A percentile compares a stretch with the other conserved stretches of the same genome.
These are phyloP conservation scores for Megatriorchis doriae DNA, from an alignment of 2,113 vertebrate genomes.

Conservation along the genomic window DNA sequence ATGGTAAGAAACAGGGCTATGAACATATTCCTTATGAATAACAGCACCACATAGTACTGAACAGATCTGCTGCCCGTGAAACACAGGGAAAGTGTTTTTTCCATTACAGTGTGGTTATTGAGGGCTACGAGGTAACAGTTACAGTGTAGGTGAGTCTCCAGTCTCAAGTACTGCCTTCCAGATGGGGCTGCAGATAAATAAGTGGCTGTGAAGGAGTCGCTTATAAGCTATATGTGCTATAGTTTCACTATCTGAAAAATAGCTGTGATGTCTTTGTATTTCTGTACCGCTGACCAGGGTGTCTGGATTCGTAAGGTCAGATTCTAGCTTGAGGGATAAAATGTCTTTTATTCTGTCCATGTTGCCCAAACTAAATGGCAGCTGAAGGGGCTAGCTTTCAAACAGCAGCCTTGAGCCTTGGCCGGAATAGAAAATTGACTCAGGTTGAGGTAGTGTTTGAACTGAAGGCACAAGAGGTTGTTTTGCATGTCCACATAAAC, in stretches of 20 bases:
- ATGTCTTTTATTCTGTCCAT: background rate
- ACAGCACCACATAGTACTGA: accelerated
- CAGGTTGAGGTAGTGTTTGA: background rate
- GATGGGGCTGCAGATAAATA: background rate
- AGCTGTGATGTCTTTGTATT: background rate
- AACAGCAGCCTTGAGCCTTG: background rate
- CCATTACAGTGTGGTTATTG: background rate
- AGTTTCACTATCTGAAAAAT: background rate
- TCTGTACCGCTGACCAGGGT: background rate
- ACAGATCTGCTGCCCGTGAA: background rate
- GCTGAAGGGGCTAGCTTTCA: background rate
- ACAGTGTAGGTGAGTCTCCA: background rate
- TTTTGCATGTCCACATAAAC: background rate
- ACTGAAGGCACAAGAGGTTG: background rate
- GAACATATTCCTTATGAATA: background rate
- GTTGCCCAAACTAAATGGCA: background rate
- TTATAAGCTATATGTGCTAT: background rate
- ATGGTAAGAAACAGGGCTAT: background rate
- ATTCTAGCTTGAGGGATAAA: background rate
- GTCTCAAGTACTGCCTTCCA: background rate
- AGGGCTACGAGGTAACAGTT: background rate
- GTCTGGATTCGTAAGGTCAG: background rate
- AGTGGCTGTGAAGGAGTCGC: background rate
- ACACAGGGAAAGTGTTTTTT: background rate
- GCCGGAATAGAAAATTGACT: background rate